phyloP scores from a whole-genome alignment of 2,888 invertebrate genomes.

The Eupithecia centaureata region DNA sequence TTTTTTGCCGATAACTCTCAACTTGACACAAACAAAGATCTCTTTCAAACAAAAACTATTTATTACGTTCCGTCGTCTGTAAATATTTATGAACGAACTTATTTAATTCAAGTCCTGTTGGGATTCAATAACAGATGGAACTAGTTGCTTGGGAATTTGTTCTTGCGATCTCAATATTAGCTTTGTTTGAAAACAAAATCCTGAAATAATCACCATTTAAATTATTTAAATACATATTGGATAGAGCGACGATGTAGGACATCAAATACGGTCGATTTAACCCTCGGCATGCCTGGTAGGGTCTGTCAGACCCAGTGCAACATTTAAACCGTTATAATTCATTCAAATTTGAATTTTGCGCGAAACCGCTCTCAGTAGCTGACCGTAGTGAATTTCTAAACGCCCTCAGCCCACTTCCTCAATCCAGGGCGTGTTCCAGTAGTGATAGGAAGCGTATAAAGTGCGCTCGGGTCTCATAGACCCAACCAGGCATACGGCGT shows the following conservation, averaged over 20 bases:
- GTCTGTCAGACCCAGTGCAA: too few species aligned
- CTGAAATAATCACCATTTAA: not conserved
- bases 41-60: slow-evolving; percentile 17
- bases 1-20: not conserved
- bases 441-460: too few species aligned
- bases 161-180: not conserved
- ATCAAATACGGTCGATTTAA: slow-evolving; percentile 3
- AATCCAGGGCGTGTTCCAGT: too few species aligned
- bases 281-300: too few species aligned
- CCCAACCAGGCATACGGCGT: too few species aligned
- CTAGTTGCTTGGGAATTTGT: not conserved
- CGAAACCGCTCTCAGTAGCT: too few species aligned
- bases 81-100: slow-evolving; percentile 27
- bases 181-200: not conserved
- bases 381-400: too few species aligned
- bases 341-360: too few species aligned
- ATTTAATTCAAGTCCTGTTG: slow-evolving; percentile 14
- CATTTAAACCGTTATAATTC: too few species aligned
- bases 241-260: not conserved
- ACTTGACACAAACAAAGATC: not conserved
- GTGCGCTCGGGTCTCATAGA: too few species aligned
- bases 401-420: too few species aligned
- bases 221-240: not conserved
- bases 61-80: slow-evolving; percentile 7
- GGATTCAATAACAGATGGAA: not conserved